phyloP scores from a whole-genome alignment of 2,888 invertebrate genomes.

The Frankliniella fusca region DNA sequence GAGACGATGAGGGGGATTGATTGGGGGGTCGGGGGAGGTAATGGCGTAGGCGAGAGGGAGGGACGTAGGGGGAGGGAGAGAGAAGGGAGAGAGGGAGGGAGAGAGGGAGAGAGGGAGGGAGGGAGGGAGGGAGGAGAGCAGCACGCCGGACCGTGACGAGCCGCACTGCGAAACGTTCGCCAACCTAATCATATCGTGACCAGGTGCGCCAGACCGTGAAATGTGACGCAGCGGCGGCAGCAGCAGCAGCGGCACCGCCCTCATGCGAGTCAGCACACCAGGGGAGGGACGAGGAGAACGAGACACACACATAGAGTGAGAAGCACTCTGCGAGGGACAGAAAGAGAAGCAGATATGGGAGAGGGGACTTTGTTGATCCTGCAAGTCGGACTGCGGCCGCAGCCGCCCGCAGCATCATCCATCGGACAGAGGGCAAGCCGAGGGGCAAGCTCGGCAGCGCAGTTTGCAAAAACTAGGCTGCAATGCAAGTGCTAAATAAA shows the following conservation, averaged over 20 bases:
- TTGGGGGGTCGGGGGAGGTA: no score
- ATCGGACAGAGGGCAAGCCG: no score
- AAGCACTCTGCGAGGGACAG: neutral
- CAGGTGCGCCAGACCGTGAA: slow-evolving; percentile 25
- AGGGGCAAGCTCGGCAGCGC: no score
- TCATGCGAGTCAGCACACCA: neutral
- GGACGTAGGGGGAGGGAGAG: neutral
- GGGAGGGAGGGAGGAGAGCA: neutral
- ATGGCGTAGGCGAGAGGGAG: neutral
- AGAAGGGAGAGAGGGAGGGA: neutral
- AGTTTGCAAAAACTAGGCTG: no score
- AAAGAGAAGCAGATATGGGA: neutral
- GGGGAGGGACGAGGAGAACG: neutral
- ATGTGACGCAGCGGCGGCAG: neutral
- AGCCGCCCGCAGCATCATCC: no score
- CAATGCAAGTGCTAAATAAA: no score
- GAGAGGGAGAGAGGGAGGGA: neutral
- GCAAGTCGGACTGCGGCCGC: neutral
- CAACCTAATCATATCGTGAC: slow-evolving; percentile 22
- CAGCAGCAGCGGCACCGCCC: neutral
- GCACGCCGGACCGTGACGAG: slow-evolving; percentile 13
- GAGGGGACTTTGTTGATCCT: no score
- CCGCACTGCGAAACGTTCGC: slow-evolving; percentile 11
- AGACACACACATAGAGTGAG: neutral
- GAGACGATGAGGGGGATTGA: neutral